Base-by-base conservation (phyloP, 2,888 invertebrate genomes). In the Chaetoderma sp. region DNA sequence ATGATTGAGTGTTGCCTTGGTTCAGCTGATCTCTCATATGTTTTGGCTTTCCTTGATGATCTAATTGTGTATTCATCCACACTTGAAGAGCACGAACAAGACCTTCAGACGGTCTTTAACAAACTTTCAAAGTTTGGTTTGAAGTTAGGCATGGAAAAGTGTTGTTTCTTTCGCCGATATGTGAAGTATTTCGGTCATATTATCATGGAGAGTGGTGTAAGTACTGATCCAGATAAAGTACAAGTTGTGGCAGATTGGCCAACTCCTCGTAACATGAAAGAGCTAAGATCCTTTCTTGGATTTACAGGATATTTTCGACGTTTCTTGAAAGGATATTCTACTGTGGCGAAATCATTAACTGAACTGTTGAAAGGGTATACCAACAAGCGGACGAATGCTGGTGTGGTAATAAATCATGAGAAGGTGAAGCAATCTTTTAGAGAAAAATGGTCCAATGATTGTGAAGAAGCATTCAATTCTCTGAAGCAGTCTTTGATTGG, bases 1-100 rank as follows among this genome's bases (percentile, higher is more conserved):
- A 18, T 56, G 8, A 56, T 56, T 33, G 56, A 56, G 39, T 25
- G 39, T n/a, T 36, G 56, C 23, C 25, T 56, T 23, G 25, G 8
- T 36, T 33, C 36, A 23, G 25, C 39, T 8, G 39, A 25, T 33
- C 28, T 52, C 32, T n/a, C 8, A 13, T 28, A 52, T 18, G 52
- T 52, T 16, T n/a, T 52, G 13, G 49, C 57, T 55, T 63, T 49
- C 30, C 21, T 63, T 0, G 57, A 63, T 44, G 63, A 63, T 36
- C 32, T 63, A 13, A 49, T 63, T n/a, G 33, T 63, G 3, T 57
- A 45, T 28, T n/a, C 44, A 16, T n/a, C 8, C 33, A 45, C 44
- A n/a, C 36, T 44, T 1, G 63, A 47, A 36, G 32, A 63, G 47
- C 59, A 42, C 21, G 21, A 50, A 18, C 25, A 25, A 2, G 28